Evolutionary conservation across 2,888 invertebrate species (phyloP), one percentile per base, ranked within the genome.

Genomic region (Apoda limacodes): DNA sequence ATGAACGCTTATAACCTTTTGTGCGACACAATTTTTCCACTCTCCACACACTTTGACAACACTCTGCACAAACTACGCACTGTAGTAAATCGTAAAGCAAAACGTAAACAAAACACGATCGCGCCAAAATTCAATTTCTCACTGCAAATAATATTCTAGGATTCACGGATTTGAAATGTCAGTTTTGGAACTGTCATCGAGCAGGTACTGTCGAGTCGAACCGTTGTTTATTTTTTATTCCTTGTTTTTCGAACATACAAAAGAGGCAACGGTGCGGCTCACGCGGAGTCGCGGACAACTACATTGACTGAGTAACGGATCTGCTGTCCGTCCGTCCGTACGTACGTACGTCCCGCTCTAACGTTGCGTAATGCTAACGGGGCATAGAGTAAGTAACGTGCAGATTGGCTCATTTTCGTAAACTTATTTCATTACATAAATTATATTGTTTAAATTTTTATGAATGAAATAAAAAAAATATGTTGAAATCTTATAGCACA

Each of bases 341-440:
- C 50, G 66, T 59, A 56, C 52, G 62, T 63, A 50, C 63, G 64
- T 60, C 58, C 53, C 63, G 57, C 60, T 60, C 58, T 59, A 52
- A 52, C 56, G 57, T 75, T 72, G 70, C 74, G 74, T 72, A 76
- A 76, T 64, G 46, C 47, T 72, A 74, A 75, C 74, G 71, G 71
- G 59, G 60, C 71, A 70, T 68, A 72, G 74, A 75, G 70, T 71
- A 71, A 61, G 58, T 58, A 51, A 56, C 52, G 56, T 58, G 62
- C 61, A 62, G 67, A 69, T 48, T 56, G 51, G 58, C 53, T 34
- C 28, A 40, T 34, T 40, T 25, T n/a, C n/a, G n/a, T n/a, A n/a
- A n/a, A n/a, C n/a, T n/a, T n/a, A n/a, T n/a, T n/a, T n/a, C n/a
- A n/a, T n/a, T n/a, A n/a, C n/a, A n/a, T n/a, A n/a, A n/a, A n/a